These are phyloP conservation scores for Halocaridina rubra DNA, from an alignment of 2,888 invertebrate species.

Conservation along the genomic window DNA sequence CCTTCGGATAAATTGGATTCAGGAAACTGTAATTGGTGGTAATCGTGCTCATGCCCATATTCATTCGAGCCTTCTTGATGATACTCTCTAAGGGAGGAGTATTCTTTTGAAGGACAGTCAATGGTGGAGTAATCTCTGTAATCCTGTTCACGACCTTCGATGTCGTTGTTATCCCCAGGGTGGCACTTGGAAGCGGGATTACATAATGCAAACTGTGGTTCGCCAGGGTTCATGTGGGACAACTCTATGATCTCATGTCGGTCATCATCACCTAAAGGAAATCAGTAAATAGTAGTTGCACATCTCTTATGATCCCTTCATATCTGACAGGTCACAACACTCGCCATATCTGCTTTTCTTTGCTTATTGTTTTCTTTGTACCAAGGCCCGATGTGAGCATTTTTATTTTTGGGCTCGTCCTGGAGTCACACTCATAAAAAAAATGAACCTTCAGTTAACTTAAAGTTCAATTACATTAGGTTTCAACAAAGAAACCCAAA, in stretches of 20 bases:
- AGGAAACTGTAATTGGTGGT: conserved; percentile 42
- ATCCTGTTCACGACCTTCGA: conserved; percentile 14
- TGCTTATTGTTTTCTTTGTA: too few relatives aligned
- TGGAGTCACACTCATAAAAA: too few relatives aligned
- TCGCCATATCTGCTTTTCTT: too few relatives aligned
- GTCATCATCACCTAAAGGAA: conserved; percentile 50
- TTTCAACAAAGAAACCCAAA: too few relatives aligned
- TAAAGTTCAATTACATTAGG: too few relatives aligned
- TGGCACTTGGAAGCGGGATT: background rate
- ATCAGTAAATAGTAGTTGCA: background rate
- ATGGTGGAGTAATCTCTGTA: conserved; percentile 11
- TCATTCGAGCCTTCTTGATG: conserved; percentile 5
- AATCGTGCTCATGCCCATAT: conserved; percentile 45
- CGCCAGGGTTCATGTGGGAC: conserved; percentile 25
- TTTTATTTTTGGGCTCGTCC: too few relatives aligned
- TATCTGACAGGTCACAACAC: too few relatives aligned
- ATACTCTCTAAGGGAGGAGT: conserved; percentile 7
- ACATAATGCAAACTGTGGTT: conserved; percentile 34
- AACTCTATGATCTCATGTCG: conserved; percentile 56
- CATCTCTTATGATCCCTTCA: too few relatives aligned
- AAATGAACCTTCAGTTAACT: too few relatives aligned
- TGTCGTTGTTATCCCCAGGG: background rate
- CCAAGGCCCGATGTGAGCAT: too few relatives aligned
- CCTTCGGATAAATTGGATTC: conserved; percentile 48
- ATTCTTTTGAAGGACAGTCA: conserved; percentile 12